Evolutionary conservation across 2,113 vertebrate species (phyloP).

Genomic region (Penelope pileata): DNA sequence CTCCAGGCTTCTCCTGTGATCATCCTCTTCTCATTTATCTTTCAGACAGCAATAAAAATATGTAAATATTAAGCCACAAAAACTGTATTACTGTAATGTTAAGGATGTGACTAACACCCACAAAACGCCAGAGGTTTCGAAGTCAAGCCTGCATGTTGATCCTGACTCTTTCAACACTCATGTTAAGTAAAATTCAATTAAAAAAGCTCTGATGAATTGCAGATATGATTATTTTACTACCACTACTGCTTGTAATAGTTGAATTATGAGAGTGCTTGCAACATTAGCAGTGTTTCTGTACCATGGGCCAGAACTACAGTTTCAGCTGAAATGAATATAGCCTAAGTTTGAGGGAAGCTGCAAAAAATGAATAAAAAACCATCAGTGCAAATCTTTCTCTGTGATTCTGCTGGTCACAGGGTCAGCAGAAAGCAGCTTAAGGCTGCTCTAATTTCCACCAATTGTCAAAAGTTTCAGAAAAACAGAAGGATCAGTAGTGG

Average conservation of each 20-base stretch:
- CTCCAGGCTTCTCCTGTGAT: conserved; percentile 65
- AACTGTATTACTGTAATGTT: conserved; percentile 68
- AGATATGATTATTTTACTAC: conserved; percentile 68
- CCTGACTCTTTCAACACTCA: conserved; percentile 54
- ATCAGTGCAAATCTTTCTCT: not conserved
- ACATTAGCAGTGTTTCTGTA: not conserved
- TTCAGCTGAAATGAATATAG: not conserved
- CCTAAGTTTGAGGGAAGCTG: not conserved
- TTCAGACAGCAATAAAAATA: conserved; percentile 71
- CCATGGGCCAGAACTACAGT: not conserved
- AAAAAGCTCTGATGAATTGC: conserved; percentile 57
- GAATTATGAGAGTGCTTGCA: conserved; percentile 40
- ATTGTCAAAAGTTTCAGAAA: not conserved
- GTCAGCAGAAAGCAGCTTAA: not conserved
- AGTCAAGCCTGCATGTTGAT: conserved; percentile 51
- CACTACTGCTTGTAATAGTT: conserved; percentile 12
- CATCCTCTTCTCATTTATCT: conserved; percentile 71
- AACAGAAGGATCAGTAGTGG: not conserved
- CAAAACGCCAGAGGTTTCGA: conserved; percentile 70
- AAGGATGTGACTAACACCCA: conserved; percentile 73
- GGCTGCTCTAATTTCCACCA: not conserved
- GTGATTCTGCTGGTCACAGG: not conserved
- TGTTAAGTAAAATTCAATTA: conserved; percentile 69
- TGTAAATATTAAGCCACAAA: conserved; percentile 74
- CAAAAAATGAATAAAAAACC: not conserved